Evolutionary conservation across 2,113 vertebrate genomes (phyloP).

Genomic region (Tachycineta bicolor): DNA sequence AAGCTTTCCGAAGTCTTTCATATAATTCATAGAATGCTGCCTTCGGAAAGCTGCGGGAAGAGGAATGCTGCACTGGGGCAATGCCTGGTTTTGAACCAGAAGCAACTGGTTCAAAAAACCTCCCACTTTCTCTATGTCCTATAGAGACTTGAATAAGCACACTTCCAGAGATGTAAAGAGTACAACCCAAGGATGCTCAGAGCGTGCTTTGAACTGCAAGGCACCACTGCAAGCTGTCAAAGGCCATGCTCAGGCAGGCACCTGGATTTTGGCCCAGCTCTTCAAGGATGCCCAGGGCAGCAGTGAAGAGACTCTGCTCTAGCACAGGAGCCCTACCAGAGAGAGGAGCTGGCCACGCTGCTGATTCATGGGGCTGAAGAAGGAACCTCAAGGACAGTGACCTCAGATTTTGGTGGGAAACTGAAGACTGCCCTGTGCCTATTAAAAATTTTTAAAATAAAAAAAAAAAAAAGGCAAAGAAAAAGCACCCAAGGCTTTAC

Average conservation of each 20-base stretch:
- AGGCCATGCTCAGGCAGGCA: neutral
- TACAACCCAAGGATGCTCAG: neutral
- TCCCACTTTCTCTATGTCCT: neutral
- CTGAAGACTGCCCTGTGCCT: neutral
- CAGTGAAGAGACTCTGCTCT: neutral
- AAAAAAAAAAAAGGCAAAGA: neutral
- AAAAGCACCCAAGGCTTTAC: neutral
- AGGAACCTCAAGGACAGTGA: neutral
- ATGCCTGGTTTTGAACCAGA: neutral
- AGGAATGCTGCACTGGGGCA: neutral
- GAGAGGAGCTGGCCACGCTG: neutral
- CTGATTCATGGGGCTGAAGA: neutral
- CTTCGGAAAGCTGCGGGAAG: neutral
- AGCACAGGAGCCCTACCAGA: neutral
- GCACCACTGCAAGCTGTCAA: neutral
- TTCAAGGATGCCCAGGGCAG: neutral
- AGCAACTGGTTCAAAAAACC: neutral
- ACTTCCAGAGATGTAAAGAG: neutral
- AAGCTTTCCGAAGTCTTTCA: neutral
- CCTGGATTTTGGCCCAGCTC: neutral
- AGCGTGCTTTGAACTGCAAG: neutral
- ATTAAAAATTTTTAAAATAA: neutral
- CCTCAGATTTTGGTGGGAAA: rapidly evolving
- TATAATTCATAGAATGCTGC: neutral
- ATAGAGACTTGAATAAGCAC: neutral